phyloP scores from a whole-genome alignment of 2,888 invertebrate species.

The Dynastes hyllus region DNA sequence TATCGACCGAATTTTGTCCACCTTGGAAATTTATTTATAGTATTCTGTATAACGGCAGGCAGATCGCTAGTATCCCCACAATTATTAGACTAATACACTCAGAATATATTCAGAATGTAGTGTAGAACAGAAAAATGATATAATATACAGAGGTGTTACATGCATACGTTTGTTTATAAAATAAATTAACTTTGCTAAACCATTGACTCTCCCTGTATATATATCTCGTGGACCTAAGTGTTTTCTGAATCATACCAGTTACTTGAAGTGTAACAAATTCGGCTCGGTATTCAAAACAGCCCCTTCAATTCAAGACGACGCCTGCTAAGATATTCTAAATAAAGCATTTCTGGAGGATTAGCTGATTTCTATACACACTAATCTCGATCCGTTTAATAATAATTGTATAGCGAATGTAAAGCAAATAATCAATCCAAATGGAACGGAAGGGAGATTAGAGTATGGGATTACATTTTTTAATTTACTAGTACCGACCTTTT shows the following conservation, averaged over 20 bases:
- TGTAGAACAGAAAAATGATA: too few relatives aligned
- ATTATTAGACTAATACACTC: too few relatives aligned
- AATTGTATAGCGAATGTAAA: background rate
- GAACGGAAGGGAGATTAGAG: too few relatives aligned
- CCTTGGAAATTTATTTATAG: too few relatives aligned
- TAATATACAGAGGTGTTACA: too few relatives aligned
- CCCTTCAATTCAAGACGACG: background rate
- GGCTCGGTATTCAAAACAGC: background rate
- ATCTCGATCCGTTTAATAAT: background rate
- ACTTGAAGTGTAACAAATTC: conserved; percentile 30
- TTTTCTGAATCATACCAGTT: conserved; percentile 12
- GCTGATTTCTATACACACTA: background rate
- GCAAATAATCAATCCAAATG: background rate
- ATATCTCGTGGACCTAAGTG: background rate
- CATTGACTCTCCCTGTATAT: background rate
- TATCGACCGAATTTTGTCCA: too few relatives aligned
- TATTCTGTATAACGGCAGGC: too few relatives aligned
- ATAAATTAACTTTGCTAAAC: background rate
- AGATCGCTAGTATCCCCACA: too few relatives aligned
- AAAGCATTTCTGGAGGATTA: conserved; percentile 16
- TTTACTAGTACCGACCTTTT: conserved; percentile 12
- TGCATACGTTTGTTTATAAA: too few relatives aligned
- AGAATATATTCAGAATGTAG: too few relatives aligned
- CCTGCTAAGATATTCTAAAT: conserved; percentile 9
- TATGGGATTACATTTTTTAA: background rate